Base-by-base conservation (phyloP, 2,113 vertebrate genomes). In the Corythoichthys intestinalis region DNA sequence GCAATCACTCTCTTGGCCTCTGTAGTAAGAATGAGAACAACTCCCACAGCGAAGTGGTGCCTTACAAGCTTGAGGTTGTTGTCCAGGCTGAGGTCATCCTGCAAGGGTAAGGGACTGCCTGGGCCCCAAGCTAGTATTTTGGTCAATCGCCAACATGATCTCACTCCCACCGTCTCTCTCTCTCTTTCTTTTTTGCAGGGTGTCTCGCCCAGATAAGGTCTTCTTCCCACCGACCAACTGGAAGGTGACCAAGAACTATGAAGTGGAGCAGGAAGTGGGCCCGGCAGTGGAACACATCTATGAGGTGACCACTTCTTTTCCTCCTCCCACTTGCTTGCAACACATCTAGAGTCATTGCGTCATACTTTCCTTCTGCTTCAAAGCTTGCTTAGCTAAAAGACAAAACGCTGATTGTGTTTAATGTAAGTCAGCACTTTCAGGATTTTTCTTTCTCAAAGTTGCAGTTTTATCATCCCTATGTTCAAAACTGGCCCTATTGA, bases 21-120 rank as follows among this genome's bases (percentile, higher is more conserved):
- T 70, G 53, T 89, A 97, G 96, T 85, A 96, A 96, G 92, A 97
- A 97, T 78, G 92, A 94, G 83, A 96, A 96, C 74, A 96, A 96
- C 73, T 97, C 96, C 1, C 92, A 94, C 44, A 97, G 96, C 11
- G 93, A 95, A n/a, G 66, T 93, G 65, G 92, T 93, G 2, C 78
- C 90, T 8, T 92, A 93, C 75, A 88, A 72, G 52, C 84, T 96
- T 65, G 93, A 93, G 1, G 94, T 95, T 62, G 92, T 94, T 53
- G 94, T 94, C 46, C 84, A 87, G 67, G 90, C 94, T 59, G 88
- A 91, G 34, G 92, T 96, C 62, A 93, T 94, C 17, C 82, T 95
- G 1, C 93, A 93, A 2, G 93, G 94, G 96, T 97, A 83, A 63
- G 44, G 58, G 44, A 93, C 94, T 89, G 46, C 12, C 6, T 28